Evolutionary conservation across 23 tunicate species (phyloP).

Genomic region (Pegea sp.): DNA sequence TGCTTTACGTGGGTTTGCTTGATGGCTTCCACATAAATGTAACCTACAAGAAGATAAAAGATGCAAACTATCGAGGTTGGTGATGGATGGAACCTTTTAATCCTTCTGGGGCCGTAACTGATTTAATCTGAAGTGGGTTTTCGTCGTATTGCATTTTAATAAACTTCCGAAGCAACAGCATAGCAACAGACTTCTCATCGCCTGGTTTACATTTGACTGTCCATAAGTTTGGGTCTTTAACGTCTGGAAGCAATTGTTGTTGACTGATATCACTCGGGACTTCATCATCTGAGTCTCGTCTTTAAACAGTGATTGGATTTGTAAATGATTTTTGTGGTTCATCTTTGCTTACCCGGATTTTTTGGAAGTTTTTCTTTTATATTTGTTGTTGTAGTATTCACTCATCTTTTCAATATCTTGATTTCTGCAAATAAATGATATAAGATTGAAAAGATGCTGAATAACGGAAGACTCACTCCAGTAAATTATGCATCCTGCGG

Average conservation of each 20-base stretch:
- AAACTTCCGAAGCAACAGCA: constrained; percentile 85
- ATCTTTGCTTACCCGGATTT: constrained; percentile 36
- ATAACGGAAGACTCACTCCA: constrained; percentile 16
- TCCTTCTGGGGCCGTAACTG: constrained; percentile 90
- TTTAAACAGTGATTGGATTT: not conserved
- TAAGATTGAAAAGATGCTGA: not conserved
- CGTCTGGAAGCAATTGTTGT: constrained; percentile 88
- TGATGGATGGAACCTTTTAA: constrained; percentile 34
- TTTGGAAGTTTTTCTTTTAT: constrained; percentile 25
- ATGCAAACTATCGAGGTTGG: not conserved
- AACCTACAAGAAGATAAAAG: constrained; percentile 23
- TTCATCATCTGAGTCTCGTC: constrained; percentile 49
- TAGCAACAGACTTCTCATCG: constrained; percentile 54
- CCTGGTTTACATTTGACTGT: constrained; percentile 91
- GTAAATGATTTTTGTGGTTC: too few relatives aligned
- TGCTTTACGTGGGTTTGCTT: constrained; percentile 96
- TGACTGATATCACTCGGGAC: constrained; percentile 85
- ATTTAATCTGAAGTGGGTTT: constrained; percentile 81
- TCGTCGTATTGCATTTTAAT: constrained; percentile 73
- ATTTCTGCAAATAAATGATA: constrained; percentile 15
- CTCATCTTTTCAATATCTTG: constrained; percentile 63
- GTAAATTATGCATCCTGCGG: constrained; percentile 50
- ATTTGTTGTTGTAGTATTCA: constrained; percentile 81
- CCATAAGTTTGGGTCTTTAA: constrained; percentile 96
- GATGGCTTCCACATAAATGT: constrained; percentile 84